Conservation (phyloP, 1,140 invertebrate species). For the Cardiocondyla obscurior region DNA sequence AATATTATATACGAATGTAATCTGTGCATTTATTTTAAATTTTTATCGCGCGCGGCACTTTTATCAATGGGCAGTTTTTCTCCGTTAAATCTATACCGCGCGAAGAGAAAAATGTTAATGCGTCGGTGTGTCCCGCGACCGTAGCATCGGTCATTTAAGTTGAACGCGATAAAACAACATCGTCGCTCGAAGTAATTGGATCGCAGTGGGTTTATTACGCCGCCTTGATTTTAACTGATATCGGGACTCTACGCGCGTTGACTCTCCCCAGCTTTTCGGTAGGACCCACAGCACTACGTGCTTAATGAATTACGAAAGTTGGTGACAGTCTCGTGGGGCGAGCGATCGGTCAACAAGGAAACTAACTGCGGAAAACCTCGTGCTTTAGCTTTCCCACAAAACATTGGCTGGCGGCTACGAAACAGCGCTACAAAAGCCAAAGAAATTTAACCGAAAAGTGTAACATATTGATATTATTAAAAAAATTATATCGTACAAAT, state of each 20-base stretch:
- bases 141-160: slow-evolving; percentile 58
- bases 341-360: slow-evolving; percentile 63
- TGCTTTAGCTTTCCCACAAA: neutral
- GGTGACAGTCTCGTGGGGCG: slow-evolving; percentile 53
- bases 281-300: slow-evolving; percentile 22
- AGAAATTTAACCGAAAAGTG: neutral
- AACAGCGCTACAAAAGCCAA: neutral
- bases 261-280: neutral
- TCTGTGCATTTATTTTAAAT: slow-evolving; percentile 5
- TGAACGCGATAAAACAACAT: slow-evolving; percentile 50
- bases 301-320: slow-evolving; percentile 67
- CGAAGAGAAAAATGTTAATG: slow-evolving; percentile 29
- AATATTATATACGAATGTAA: neutral
- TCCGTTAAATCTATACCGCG: neutral
- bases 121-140: slow-evolving; percentile 2
- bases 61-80: neutral
- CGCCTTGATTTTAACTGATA: slow-evolving; percentile 62
- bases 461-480: neutral
- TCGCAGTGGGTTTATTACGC: slow-evolving; percentile 61
- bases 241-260: slow-evolving; percentile 56
- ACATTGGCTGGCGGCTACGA: neutral
- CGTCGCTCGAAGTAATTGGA: slow-evolving; percentile 63
- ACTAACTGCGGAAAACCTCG: slow-evolving; percentile 34
- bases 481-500: neutral
- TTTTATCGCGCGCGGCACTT: neutral